Conservation (phyloP, 2,888 invertebrate genomes). For the Pandemis corylana region DNA sequence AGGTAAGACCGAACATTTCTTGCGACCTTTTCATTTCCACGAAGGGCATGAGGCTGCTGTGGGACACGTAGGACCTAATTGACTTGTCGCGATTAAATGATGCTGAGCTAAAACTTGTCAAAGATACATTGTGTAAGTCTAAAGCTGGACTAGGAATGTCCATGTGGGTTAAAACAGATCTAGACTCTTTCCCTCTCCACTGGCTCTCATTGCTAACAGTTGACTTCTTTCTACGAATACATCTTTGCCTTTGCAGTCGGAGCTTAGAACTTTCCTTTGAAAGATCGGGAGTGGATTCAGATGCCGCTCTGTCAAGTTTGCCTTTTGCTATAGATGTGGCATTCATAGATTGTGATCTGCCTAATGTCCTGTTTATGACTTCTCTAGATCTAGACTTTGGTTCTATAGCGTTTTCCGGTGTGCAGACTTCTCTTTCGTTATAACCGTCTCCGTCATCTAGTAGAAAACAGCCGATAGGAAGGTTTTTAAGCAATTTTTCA, state of each 20-base stretch:
- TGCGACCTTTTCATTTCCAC: constrained; percentile 66
- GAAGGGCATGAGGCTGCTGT: constrained; percentile 73
- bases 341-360: constrained; percentile 74
- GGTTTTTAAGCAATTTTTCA: constrained; percentile 72
- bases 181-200: constrained; percentile 64
- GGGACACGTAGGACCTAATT: constrained; percentile 69
- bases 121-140: constrained; percentile 68
- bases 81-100: constrained; percentile 55
- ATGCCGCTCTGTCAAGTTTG: constrained; percentile 60
- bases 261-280: constrained; percentile 65
- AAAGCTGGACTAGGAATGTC: constrained; percentile 76
- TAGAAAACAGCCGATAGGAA: constrained; percentile 78
- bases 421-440: constrained; percentile 81
- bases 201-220: constrained; percentile 74
- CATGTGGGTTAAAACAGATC: constrained; percentile 70
- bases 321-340: constrained; percentile 55
- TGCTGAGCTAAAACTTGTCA: constrained; percentile 64
- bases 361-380: constrained; percentile 60
- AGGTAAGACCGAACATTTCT: constrained; percentile 75
- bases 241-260: constrained; percentile 83
- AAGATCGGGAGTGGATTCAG: constrained; percentile 76
- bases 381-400: constrained; percentile 48
- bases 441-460: constrained; percentile 79
- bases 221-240: constrained; percentile 83
- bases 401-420: constrained; percentile 67